phyloP scores from a whole-genome alignment of 2,113 vertebrate species.

The Chionis minor region DNA sequence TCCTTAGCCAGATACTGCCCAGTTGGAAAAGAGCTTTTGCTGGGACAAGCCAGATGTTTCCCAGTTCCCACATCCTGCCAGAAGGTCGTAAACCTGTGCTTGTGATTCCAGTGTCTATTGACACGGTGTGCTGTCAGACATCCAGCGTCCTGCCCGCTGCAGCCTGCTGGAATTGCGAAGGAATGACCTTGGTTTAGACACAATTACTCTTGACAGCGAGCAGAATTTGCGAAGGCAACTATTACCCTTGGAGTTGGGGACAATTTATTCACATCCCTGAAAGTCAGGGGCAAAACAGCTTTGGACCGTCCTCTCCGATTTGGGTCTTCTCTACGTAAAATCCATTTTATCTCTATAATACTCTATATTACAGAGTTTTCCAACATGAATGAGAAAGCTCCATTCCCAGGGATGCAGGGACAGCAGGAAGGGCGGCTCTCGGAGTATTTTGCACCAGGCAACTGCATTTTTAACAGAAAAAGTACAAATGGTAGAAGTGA shows the following conservation, averaged over 20 bases:
- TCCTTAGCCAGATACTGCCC: not conserved
- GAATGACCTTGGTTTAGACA: not conserved
- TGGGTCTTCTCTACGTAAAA: not conserved
- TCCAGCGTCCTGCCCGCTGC: not conserved
- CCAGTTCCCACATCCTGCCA: not conserved
- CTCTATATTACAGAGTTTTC: not conserved
- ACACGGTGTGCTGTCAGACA: fast-evolving
- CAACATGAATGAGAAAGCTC: not conserved
- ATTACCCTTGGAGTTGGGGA: not conserved
- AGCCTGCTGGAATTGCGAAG: fast-evolving
- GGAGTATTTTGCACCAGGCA: not conserved
- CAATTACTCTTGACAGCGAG: not conserved
- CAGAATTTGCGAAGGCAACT: not conserved
- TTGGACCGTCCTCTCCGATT: fast-evolving
- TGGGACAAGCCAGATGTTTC: not conserved
- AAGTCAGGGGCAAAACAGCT: not conserved
- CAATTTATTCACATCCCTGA: not conserved
- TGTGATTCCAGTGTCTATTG: not conserved
- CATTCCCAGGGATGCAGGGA: fast-evolving
- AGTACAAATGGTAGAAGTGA: not conserved
- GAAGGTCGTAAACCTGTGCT: not conserved
- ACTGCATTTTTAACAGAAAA: not conserved
- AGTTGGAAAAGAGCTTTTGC: not conserved
- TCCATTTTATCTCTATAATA: fast-evolving
- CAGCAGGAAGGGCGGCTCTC: fast-evolving